A percentile compares a stretch with the other conserved stretches of the same genome.
phyloP scores from a whole-genome alignment of 2,113 vertebrate genomes.

The Rallus limicola region DNA sequence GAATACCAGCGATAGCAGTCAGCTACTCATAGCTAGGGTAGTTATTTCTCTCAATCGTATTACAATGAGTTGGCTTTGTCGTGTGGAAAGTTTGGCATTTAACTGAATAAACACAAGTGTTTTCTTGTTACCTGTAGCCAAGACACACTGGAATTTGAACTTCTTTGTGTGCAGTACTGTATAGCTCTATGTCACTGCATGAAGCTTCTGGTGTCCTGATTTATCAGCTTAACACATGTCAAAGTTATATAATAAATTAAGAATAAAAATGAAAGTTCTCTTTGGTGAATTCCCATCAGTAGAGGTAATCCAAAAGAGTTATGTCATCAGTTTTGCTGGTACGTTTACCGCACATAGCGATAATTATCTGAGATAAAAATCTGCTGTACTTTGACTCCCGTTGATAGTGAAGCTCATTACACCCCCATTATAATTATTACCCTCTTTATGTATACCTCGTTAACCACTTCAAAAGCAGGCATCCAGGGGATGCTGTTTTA shows the following conservation, averaged over 20 bases:
- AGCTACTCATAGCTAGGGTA: not conserved
- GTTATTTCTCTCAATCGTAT: not conserved
- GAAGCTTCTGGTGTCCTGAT: not conserved
- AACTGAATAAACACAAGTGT: not conserved
- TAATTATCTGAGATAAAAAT: constrained; percentile 49
- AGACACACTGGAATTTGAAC: not conserved
- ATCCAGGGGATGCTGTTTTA: constrained; percentile 53
- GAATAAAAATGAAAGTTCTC: not conserved
- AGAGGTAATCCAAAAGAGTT: not conserved
- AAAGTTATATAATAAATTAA: not conserved
- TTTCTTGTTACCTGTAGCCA: not conserved
- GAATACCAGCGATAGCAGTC: not conserved
- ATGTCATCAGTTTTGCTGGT: not conserved
- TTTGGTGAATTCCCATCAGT: not conserved
- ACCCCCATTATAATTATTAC: constrained; percentile 51
- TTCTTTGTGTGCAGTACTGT: not conserved
- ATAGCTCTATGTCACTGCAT: not conserved
- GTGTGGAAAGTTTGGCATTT: not conserved
- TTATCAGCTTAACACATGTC: not conserved
- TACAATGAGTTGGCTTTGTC: not conserved
- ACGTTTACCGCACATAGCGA: not conserved
- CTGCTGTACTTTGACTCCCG: constrained; percentile 21
- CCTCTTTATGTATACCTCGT: not conserved
- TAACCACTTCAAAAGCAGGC: constrained; percentile 39
- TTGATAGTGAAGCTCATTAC: constrained; percentile 56